Conservation (phyloP, 1,140 invertebrate genomes). For the Nasonia longicornis region DNA sequence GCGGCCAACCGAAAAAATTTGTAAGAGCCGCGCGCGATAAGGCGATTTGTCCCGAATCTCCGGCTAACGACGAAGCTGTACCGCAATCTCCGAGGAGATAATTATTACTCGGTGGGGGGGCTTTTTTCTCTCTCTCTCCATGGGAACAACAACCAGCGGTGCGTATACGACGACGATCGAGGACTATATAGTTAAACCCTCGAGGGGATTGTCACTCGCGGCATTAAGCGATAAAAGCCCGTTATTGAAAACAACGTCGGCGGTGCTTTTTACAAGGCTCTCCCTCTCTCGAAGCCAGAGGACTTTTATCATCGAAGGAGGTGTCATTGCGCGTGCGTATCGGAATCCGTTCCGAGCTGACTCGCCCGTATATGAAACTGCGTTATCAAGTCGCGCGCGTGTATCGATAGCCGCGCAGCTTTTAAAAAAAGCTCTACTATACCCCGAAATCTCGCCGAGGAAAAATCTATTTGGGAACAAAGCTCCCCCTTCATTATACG, state of each 20-base stretch:
- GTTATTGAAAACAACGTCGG: constrained; percentile 17
- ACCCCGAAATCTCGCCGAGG: not conserved
- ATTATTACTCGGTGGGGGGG: not conserved
- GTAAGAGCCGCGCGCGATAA: not conserved
- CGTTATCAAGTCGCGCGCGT: no score
- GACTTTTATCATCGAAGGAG: no score
- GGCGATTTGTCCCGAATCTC: constrained; percentile 17
- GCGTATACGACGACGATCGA: not conserved
- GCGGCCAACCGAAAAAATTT: not conserved
- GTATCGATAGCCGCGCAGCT: no score
- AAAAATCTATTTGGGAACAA: constrained; percentile 4
- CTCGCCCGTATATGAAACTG: no score
- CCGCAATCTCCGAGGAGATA: constrained; percentile 3
- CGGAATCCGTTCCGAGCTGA: no score
- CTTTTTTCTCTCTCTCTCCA: not conserved
- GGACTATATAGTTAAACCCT: not conserved
- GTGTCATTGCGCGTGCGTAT: no score
- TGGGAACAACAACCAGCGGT: not conserved
- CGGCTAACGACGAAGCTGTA: not conserved
- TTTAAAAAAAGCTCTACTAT: not conserved
- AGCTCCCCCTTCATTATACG: not conserved
- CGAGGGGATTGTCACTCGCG: not conserved
- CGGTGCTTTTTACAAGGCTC: not conserved
- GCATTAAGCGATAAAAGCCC: constrained; percentile 15
- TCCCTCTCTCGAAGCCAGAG: not conserved